phyloP scores from a whole-genome alignment of 2,113 vertebrate genomes.

The Physeter macrocephalus region DNA sequence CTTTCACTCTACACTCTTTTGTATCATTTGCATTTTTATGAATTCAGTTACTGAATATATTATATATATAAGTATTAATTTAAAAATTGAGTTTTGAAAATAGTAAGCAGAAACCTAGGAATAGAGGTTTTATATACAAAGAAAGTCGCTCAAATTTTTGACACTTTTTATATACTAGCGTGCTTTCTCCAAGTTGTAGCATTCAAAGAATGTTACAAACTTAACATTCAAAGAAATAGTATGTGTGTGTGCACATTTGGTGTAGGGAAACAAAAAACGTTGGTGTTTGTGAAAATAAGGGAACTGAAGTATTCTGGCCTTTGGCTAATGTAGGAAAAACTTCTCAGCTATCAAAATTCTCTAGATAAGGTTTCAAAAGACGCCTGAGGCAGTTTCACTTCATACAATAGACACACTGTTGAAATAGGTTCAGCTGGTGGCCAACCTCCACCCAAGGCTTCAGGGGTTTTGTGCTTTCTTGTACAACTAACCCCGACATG shows the following conservation, averaged over 20 bases:
- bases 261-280: not conserved
- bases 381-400: slow-evolving; percentile 20
- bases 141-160: not conserved
- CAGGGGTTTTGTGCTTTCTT: slow-evolving; percentile 20
- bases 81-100: not conserved
- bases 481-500: not conserved
- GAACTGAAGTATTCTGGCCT: slow-evolving; percentile 7
- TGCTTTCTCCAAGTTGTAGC: not conserved
- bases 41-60: not conserved
- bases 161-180: not conserved
- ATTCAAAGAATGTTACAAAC: not conserved
- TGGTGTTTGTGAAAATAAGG: not conserved
- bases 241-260: not conserved
- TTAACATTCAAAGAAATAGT: not conserved
- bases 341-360: slow-evolving; percentile 17
- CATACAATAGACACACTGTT: slow-evolving; percentile 38
- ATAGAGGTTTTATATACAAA: not conserved
- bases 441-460: not conserved
- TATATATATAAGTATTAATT: not conserved
- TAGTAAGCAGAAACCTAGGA: not conserved
- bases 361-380: slow-evolving; percentile 38
- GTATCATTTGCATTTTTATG: not conserved
- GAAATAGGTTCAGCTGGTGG: slow-evolving; percentile 26
- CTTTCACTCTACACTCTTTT: not conserved
- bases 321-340: slow-evolving; percentile 35